phyloP scores from a whole-genome alignment of 2,797 vertebrate species.

The Lindbergichthys nudifrons region DNA sequence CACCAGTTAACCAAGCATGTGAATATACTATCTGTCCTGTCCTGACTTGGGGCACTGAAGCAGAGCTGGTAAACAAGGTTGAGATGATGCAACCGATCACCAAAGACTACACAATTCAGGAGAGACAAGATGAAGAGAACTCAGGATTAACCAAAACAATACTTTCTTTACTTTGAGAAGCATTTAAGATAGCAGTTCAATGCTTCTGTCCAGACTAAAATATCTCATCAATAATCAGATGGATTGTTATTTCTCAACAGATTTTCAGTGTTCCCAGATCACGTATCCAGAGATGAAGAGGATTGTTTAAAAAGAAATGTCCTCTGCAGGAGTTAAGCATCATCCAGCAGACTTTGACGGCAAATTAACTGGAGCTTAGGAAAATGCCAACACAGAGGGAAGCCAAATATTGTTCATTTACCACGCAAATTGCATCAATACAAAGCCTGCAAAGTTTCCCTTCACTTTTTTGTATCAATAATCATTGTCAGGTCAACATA shows the following conservation, averaged over 20 bases:
- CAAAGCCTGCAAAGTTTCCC: not conserved
- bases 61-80: conserved; percentile 43
- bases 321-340: too few species aligned
- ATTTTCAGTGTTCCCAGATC: not conserved
- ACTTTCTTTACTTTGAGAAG: not conserved
- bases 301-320: too few species aligned
- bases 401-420: not conserved
- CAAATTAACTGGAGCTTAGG: too few species aligned
- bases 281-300: not conserved
- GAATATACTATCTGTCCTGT: not conserved
- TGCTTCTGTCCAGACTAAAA: not conserved
- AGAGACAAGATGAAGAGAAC: conserved; percentile 1
- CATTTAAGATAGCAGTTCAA: not conserved
- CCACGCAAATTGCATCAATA: not conserved
- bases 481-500: not conserved
- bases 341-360: too few species aligned
- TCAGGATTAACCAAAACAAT: not conserved
- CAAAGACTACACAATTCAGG: conserved; percentile 9
- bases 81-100: conserved; percentile 26
- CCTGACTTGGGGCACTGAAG: not conserved
- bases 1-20: not conserved
- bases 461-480: not conserved
- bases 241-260: not conserved
- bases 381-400: not conserved
- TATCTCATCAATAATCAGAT: not conserved